phyloP scores from a whole-genome alignment of 2,888 invertebrate genomes.

The Nezara viridula region DNA sequence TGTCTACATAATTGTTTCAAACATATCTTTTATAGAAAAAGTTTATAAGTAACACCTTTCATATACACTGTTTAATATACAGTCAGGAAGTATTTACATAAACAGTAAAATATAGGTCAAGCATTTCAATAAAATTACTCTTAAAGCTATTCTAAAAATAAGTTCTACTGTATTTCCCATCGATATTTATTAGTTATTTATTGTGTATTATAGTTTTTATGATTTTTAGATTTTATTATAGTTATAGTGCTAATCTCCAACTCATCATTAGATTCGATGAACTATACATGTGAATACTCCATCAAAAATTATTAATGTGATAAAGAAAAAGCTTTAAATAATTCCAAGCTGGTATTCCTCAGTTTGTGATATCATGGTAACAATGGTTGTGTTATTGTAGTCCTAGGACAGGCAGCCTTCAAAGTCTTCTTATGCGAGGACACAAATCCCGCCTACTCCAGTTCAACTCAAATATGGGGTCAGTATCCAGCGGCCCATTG shows the following conservation, averaged over 20 bases:
- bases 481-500: constrained; percentile 71
- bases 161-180: constrained; percentile 32
- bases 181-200: not conserved
- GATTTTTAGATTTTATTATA: constrained; percentile 14
- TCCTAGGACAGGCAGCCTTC: constrained; percentile 74
- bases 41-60: not conserved
- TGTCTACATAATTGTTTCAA: not conserved
- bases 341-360: constrained; percentile 43
- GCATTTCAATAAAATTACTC: not conserved
- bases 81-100: too few species aligned
- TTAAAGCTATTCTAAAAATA: not conserved
- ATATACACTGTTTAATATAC: too few species aligned
- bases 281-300: not conserved
- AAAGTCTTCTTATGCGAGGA: constrained; percentile 90
- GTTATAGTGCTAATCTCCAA: constrained; percentile 4
- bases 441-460: constrained; percentile 92
- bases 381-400: constrained; percentile 61
- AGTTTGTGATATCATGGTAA: constrained; percentile 50
- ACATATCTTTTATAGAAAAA: not conserved
- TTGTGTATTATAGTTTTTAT: not conserved
- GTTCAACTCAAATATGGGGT: constrained; percentile 92
- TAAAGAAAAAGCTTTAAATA: not conserved
- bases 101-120: not conserved
- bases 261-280: constrained; percentile 11
- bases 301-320: constrained; percentile 2